Evolutionary conservation across 2,888 invertebrate genomes (phyloP), one percentile per base, ranked within the genome.

Genomic region (Tenthredo livida): DNA sequence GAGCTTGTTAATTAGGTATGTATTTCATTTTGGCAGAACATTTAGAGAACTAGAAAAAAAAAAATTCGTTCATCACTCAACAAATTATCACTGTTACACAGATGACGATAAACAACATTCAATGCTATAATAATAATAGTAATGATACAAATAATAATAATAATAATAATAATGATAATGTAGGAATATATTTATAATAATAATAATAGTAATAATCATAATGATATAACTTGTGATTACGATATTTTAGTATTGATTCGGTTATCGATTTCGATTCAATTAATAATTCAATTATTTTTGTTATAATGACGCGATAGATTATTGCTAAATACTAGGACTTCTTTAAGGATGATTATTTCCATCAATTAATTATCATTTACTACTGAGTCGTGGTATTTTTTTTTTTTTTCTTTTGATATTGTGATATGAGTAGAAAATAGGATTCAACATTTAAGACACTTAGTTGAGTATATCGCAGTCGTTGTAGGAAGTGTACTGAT

Each of bases 371-470:
- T n/a, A 37, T 75, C 47, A 75, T 47, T 4, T 25, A 47, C 15
- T 75, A 47, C 7, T 72, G 70, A 72, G 70, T 72, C 37, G 33
- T 72, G 40, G 15, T 70, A 12, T 75, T 78, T 67, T 17, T 67
- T 15, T 17, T 7, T 54, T 75, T 78, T 67, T 17, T 67, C 33
- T 17, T 7, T 54, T 54, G 58, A 67, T 83, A 47, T 47, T 33
- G 84, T 75, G 84, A 86, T 65, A 73, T 86, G 77, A 84, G 86
- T 84, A 85, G 86, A 88, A 88, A 90, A 87, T 89, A 90, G 88
- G 87, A 91, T 90, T 88, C 89, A 89, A 91, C 87, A 88, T 87
- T 90, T 90, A 91, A 91, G 91, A 91, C 90, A 91, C 90, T 90
- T 90, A 88, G 89, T 91, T 89, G 88, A 89, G 88, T 89, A 89